phyloP scores from a whole-genome alignment of 2,888 invertebrate species.

The Cephus nigrinus region DNA sequence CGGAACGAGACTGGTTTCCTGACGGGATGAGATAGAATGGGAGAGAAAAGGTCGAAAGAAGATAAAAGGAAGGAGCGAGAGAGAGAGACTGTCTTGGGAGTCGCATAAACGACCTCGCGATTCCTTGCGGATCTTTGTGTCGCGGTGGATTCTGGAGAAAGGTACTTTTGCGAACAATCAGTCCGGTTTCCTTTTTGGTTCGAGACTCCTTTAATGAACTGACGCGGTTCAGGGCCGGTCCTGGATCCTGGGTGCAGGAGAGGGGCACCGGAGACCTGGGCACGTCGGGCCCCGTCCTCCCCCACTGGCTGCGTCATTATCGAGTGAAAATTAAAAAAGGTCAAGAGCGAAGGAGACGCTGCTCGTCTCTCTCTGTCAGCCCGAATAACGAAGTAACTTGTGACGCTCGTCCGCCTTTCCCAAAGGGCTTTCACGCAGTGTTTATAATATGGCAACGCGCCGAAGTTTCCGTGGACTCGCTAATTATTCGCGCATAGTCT shows the following conservation, averaged over 20 bases:
- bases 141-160: no score
- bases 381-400: no score
- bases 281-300: no score
- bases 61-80: background rate
- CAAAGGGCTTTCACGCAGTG: no score
- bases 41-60: background rate
- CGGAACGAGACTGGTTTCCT: background rate
- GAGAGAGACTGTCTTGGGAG: background rate
- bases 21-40: background rate
- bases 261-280: no score
- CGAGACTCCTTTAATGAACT: conserved; percentile 42
- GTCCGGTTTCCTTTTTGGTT: background rate
- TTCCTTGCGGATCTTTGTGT: no score
- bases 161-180: background rate
- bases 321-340: conserved; percentile 52
- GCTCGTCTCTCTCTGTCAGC: conserved; percentile 3
- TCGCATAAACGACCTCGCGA: no score
- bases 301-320: conserved; percentile 49
- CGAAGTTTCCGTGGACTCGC: conserved; percentile 13
- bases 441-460: no score
- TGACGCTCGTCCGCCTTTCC: no score
- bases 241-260: background rate
- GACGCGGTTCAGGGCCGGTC: conserved; percentile 37
- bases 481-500: conserved; percentile 46
- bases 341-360: background rate